Evolutionary conservation across 2,797 vertebrate genomes (phyloP), one percentile per base, ranked within the genome.

Genomic region (Eulemur coronatus): DNA sequence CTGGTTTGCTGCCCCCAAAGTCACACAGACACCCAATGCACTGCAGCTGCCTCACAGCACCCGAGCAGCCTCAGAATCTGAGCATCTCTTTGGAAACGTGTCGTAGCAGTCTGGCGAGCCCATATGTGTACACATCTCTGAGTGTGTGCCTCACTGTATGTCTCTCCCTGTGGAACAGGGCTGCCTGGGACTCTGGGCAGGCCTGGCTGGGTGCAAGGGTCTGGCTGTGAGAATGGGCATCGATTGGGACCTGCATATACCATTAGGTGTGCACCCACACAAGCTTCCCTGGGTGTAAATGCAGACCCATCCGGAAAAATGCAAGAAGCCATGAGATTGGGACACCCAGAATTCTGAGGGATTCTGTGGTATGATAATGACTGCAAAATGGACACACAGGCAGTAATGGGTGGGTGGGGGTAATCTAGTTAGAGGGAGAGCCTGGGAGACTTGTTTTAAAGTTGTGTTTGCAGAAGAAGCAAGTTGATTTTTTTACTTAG

Each of bases 31-130:
- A 13, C 26, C 65, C 35, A 4, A 30, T 11, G 8, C 55, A 4
- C 48, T 22, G 11, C 69, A 61, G 50, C 93, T 28, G 41, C 65
- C 38, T 35, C 18, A 0, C n/a, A 3, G 7, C 5, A 18, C 11
- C 57, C 15, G 48, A 35, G 67, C 48, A 14, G 57, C 84, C 59
- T 67, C 43, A 5, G 59, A 88, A 9, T 76, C 73, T 4, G 46
- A 89, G 76, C 20, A 35, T 76, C 63, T 78, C 94, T 94, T 55
- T 63, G 57, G 87, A 75, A 85, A 75, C 9, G 5, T 5, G 48
- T 75, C 61, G 15, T 17, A 5, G 30, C 18, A 61, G n/a, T 8
- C 46, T 72, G 61, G 82, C 67, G 41, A 73, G 78, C 65, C 92
- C 92, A 50, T 69, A 61, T 61, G n/a, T 4, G 28, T 14, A 9